A percentile compares a stretch with the other conserved stretches of the same genome.
phyloP scores from a whole-genome alignment of 2,888 invertebrate genomes.

The Disparrhopalites patrizii region DNA sequence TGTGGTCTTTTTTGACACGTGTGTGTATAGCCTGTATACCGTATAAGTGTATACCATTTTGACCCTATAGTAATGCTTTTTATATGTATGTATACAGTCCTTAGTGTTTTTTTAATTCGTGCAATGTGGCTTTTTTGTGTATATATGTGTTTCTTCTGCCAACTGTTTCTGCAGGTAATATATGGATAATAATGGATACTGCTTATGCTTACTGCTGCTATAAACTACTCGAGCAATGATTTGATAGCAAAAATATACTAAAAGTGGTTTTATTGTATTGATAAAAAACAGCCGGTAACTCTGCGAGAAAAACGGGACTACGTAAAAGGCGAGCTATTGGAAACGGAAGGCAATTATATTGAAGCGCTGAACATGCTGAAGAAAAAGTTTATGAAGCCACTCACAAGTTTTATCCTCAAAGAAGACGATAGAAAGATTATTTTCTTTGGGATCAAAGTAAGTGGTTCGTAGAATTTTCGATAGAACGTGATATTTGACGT shows the following conservation, averaged over 20 bases:
- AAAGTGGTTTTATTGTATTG: too few relatives aligned
- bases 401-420: constrained; percentile 66
- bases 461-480: neutral
- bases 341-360: constrained; percentile 95
- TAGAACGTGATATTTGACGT: neutral
- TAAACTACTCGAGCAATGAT: neutral
- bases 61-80: too few relatives aligned
- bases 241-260: too few relatives aligned
- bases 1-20: too few relatives aligned
- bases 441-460: constrained; percentile 84
- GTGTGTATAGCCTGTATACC: too few relatives aligned
- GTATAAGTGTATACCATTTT: too few relatives aligned
- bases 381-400: constrained; percentile 72
- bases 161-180: neutral
- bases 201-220: neutral
- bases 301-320: constrained; percentile 79
- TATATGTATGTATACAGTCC: too few relatives aligned
- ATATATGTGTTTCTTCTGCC: too few relatives aligned
- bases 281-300: constrained; percentile 43
- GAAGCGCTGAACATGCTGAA: constrained; percentile 84
- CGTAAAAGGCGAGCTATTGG: constrained; percentile 86
- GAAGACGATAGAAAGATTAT: constrained; percentile 72
- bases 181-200: neutral
- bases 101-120: neutral
- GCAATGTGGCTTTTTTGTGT: too few relatives aligned